Evolutionary conservation across 2,797 vertebrate genomes (phyloP).

Genomic region (Buphagus erythrorhynchus): DNA sequence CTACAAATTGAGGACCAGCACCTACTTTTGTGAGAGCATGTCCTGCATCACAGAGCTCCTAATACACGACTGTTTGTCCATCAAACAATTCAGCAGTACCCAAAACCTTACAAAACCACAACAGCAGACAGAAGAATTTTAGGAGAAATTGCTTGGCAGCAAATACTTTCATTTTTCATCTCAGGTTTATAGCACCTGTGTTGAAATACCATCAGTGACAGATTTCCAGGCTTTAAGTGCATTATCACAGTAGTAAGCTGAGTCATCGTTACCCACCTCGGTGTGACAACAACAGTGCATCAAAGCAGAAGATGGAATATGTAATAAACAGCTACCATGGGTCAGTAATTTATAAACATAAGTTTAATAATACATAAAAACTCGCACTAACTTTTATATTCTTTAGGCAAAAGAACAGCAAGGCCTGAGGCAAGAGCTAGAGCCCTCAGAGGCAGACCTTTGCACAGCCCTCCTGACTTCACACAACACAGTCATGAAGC

Average conservation of each 20-base stretch:
- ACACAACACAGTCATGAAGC: neutral
- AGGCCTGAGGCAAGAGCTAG: neutral
- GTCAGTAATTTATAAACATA: slow-evolving; percentile 48
- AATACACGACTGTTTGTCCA: neutral
- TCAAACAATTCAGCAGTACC: neutral
- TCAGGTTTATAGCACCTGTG: neutral
- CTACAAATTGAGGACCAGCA: neutral
- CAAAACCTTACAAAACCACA: neutral
- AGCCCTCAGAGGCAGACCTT: neutral
- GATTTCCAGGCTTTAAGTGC: slow-evolving; percentile 38
- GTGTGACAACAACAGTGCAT: slow-evolving; percentile 49
- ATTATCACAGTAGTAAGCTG: slow-evolving; percentile 37
- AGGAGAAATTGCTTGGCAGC: neutral
- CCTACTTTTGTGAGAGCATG: neutral
- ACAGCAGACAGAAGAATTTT: neutral
- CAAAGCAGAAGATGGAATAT: slow-evolving; percentile 54
- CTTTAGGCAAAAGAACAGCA: neutral
- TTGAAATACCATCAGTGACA: slow-evolving; percentile 47
- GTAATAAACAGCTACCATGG: slow-evolving; percentile 21
- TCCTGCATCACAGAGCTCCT: neutral
- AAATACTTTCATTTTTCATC: slow-evolving; percentile 25
- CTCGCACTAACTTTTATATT: neutral
- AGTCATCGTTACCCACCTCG: slow-evolving; percentile 44
- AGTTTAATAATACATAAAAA: slow-evolving; percentile 47
- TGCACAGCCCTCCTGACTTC: neutral